Evolutionary conservation across 2,797 vertebrate genomes (phyloP).

Genomic region (Xyrichtys novacula): DNA sequence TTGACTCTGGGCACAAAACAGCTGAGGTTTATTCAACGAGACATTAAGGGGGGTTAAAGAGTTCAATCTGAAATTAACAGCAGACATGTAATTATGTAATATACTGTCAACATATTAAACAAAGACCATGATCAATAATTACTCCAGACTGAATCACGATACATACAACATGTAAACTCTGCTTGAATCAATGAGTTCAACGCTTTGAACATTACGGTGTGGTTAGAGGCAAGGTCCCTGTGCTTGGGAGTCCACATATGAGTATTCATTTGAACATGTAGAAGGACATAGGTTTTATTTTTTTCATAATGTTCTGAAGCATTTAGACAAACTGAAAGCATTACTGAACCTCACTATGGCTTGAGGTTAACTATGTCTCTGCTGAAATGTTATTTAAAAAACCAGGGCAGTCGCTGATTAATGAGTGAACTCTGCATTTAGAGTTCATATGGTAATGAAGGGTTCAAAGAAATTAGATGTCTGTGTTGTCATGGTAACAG

Average conservation of each 20-base stretch:
- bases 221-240: slow-evolving; percentile 5
- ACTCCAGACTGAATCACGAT: slow-evolving; percentile 10
- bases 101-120: slow-evolving; percentile 20
- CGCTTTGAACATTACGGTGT: slow-evolving; percentile 4
- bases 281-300: background rate
- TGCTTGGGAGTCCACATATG: slow-evolving; percentile 1
- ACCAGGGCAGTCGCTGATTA: slow-evolving; percentile 14
- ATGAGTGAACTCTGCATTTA: slow-evolving; percentile 29
- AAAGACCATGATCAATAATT: slow-evolving; percentile 10
- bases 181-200: background rate
- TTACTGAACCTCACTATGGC: background rate
- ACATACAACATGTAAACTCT: background rate
- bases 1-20: slow-evolving; percentile 32
- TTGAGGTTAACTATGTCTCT: background rate
- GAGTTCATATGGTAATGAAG: slow-evolving; percentile 33
- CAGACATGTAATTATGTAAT: slow-evolving; percentile 28
- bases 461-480: slow-evolving; percentile 7
- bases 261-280: background rate
- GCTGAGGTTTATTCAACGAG: slow-evolving; percentile 36
- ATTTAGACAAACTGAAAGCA: background rate
- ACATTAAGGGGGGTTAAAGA: slow-evolving; percentile 23
- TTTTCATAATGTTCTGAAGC: background rate
- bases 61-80: slow-evolving; percentile 26
- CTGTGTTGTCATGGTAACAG: slow-evolving; percentile 57
- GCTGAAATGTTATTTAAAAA: slow-evolving; percentile 18